These are phyloP conservation scores for Eulithis prunata DNA, from an alignment of 2,888 invertebrate species.

Conservation along the genomic window DNA sequence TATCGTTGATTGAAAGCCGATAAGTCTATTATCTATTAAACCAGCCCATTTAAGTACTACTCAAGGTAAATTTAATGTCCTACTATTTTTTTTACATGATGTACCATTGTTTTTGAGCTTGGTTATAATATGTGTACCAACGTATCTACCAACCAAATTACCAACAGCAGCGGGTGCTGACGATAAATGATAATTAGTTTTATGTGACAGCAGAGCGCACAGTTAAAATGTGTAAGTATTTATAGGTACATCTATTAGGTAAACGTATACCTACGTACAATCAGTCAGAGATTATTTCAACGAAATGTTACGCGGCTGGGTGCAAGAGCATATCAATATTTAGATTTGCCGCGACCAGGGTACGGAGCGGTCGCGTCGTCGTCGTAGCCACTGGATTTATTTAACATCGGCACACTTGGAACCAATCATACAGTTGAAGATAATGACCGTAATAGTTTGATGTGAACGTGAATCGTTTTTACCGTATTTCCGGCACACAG, in stretches of 20 bases:
- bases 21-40: too few relatives aligned
- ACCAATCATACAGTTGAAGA: conserved; percentile 26
- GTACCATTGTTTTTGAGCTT: too few relatives aligned
- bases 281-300: conserved; percentile 36
- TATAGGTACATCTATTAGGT: conserved; percentile 14
- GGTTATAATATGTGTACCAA: not conserved
- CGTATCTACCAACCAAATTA: not conserved
- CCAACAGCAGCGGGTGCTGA: too few relatives aligned
- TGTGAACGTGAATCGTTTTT: conserved; percentile 35
- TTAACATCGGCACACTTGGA: conserved; percentile 9
- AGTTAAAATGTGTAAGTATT: conserved; percentile 27
- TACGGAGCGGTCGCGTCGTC: conserved; percentile 50
- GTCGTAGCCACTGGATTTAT: conserved; percentile 23
- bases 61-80: too few relatives aligned
- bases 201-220: conserved; percentile 15
- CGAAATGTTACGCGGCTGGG: conserved; percentile 18
- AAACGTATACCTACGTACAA: conserved; percentile 8
- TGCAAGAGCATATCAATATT: conserved; percentile 51
- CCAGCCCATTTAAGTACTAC: too few relatives aligned
- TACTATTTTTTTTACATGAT: too few relatives aligned
- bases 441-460: conserved; percentile 35
- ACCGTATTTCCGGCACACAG: conserved; percentile 19
- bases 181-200: not conserved
- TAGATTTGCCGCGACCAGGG: conserved; percentile 44
- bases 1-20: too few relatives aligned